Evolutionary conservation across 2,797 vertebrate genomes (phyloP).

Genomic region (Cuniculus paca): DNA sequence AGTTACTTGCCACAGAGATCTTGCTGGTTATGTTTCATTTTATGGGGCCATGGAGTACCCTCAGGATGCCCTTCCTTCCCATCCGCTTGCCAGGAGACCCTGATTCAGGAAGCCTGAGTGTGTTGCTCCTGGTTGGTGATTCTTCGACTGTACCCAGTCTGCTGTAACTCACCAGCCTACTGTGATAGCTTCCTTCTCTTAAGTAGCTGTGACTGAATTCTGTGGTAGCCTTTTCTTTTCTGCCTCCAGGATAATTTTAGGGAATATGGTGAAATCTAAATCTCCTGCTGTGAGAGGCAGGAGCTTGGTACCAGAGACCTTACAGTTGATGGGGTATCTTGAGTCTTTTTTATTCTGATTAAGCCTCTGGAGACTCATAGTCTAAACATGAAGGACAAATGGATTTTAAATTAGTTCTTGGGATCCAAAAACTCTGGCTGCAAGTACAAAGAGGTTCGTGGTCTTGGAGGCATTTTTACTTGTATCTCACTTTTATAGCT

Average conservation of each 20-base stretch:
- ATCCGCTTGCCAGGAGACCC: not conserved
- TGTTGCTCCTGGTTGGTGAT: not conserved
- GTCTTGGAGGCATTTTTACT: slow-evolving; percentile 54
- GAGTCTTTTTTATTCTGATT: slow-evolving; percentile 80
- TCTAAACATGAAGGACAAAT: slow-evolving; percentile 74
- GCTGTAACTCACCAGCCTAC: not conserved
- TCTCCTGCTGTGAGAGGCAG: not conserved
- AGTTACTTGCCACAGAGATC: slow-evolving; percentile 23
- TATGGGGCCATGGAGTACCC: not conserved
- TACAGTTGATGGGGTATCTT: slow-evolving; percentile 26
- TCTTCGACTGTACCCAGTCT: not conserved
- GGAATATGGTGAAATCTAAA: slow-evolving; percentile 46
- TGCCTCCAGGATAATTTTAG: slow-evolving; percentile 50
- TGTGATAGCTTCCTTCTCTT: not conserved
- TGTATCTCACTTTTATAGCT: slow-evolving; percentile 60
- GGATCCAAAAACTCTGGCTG: slow-evolving; percentile 62
- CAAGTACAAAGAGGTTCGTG: slow-evolving; percentile 67
- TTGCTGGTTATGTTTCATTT: slow-evolving; percentile 32
- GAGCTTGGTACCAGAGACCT: slow-evolving; percentile 11
- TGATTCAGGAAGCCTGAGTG: not conserved
- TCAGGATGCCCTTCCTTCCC: not conserved
- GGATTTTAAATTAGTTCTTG: slow-evolving; percentile 77
- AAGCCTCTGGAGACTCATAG: slow-evolving; percentile 74
- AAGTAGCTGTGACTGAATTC: not conserved
- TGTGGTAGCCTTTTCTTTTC: slow-evolving; percentile 19